Base-by-base conservation (phyloP, 2,113 vertebrate genomes). In the Gadus macrocephalus region DNA sequence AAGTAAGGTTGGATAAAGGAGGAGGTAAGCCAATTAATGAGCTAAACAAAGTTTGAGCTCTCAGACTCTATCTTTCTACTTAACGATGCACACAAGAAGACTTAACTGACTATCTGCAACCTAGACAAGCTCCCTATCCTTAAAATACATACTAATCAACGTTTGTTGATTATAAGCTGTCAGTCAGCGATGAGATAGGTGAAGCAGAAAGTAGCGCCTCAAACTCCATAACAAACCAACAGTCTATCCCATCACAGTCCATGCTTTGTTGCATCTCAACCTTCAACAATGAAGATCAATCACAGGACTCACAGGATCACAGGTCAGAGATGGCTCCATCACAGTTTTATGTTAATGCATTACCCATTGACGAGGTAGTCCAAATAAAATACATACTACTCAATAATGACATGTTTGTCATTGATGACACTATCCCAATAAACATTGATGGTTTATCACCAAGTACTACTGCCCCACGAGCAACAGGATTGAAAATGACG, bases 241-340 rank as follows among this genome's bases (percentile, higher is more conserved):
- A 28, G 25, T 64, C 62, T 64, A 64, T 28, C 35, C 62, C 27
- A 35, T 64, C 62, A 20, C 59, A 64, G 62, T 64, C 27, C 3
- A 2, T 28, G 25, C 62, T 31, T 64, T 16, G 27, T 64, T 25
- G 27, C 25, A 64, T 64, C 27, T 64, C 27, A 64, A 64, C 62
- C 25, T 64, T 35, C 62, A 35, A 64, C 62, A 64, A 64, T 64
- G 62, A 64, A 64, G 27, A 28, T 35, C 64, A 65, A 65, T 65
- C 64, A 38, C 64, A 65, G 35, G 16, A 65, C 64, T n/a, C 42
- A 35, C 42, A 17, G 12, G 63, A 25, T 25, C 25, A 25, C 25
- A 25, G 25, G 25, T 25, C 31, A 64, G 63, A 65, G 64, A 2
- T 6, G 31, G 12, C 12, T 64, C 25, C 28, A 65, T 65, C 28